phyloP scores from a whole-genome alignment of 2,888 invertebrate genomes.

The Hymenopus coronatus region DNA sequence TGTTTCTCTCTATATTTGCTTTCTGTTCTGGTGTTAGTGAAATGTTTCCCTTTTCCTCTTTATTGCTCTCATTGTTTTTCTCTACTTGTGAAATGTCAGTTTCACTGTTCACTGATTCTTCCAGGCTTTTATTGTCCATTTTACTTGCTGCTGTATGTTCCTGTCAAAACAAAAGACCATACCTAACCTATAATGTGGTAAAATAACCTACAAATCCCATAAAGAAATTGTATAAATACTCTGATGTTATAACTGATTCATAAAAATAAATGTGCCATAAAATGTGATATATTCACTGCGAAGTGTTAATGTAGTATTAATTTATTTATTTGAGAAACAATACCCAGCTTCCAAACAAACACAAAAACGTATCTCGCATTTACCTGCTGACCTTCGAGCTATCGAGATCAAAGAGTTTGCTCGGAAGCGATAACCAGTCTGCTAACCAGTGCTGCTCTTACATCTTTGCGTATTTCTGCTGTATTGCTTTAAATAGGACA shows the following conservation, averaged over 20 bases:
- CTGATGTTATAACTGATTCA: no score
- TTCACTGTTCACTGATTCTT: neutral
- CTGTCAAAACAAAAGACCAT: neutral
- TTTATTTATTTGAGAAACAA: no score
- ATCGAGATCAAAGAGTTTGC: neutral
- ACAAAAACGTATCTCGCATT: neutral
- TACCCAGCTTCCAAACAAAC: no score
- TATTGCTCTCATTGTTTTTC: neutral
- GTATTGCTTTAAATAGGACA: neutral
- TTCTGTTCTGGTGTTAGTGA: slow-evolving; percentile 24
- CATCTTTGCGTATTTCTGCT: neutral
- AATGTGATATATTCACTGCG: no score
- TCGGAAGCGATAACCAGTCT: neutral
- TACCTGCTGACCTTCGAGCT: neutral
- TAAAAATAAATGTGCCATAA: no score
- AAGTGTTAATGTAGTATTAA: no score
- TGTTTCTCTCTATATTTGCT: slow-evolving; percentile 31
- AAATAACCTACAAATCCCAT: no score
- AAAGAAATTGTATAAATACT: no score
- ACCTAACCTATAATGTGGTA: neutral
- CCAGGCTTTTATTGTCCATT: neutral
- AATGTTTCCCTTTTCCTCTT: neutral
- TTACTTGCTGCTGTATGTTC: neutral
- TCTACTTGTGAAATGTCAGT: neutral
- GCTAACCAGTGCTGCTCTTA: neutral